Evolutionary conservation across 2,113 vertebrate genomes (phyloP).

Genomic region (Rhabdornis inornatus): DNA sequence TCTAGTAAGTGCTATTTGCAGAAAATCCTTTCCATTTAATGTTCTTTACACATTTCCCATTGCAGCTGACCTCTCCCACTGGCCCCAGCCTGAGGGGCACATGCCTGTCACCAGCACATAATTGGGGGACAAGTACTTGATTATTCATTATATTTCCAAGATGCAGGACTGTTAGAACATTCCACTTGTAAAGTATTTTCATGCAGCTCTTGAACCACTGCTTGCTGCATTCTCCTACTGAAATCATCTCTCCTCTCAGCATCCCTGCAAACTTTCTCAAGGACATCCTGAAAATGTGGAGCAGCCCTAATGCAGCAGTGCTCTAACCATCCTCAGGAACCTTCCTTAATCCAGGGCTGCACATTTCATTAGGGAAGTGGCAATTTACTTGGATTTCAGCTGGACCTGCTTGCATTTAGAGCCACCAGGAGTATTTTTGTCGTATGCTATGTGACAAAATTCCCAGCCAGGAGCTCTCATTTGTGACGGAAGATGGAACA

Average conservation of each 20-base stretch:
- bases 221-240: background rate
- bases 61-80: background rate
- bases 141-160: background rate
- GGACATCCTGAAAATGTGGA: background rate
- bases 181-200: background rate
- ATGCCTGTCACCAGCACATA: fast-evolving
- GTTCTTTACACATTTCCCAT: background rate
- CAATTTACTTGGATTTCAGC: background rate
- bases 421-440: background rate
- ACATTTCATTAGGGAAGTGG: background rate
- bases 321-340: background rate
- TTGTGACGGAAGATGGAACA: background rate
- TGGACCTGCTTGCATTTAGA: background rate
- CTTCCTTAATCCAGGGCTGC: background rate
- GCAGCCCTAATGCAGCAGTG: background rate
- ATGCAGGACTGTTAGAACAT: background rate
- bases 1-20: background rate
- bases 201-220: background rate
- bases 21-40: background rate
- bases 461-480: background rate
- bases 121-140: background rate
- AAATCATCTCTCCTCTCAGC: background rate
- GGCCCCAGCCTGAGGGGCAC: background rate
- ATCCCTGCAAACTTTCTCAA: background rate
- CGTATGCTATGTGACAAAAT: fast-evolving